Percentiles rank a stretch among this genome's conserved stretches.
Evolutionary conservation across 2,888 invertebrate genomes (phyloP).

Genomic region (Pharmacophagus antenor): DNA sequence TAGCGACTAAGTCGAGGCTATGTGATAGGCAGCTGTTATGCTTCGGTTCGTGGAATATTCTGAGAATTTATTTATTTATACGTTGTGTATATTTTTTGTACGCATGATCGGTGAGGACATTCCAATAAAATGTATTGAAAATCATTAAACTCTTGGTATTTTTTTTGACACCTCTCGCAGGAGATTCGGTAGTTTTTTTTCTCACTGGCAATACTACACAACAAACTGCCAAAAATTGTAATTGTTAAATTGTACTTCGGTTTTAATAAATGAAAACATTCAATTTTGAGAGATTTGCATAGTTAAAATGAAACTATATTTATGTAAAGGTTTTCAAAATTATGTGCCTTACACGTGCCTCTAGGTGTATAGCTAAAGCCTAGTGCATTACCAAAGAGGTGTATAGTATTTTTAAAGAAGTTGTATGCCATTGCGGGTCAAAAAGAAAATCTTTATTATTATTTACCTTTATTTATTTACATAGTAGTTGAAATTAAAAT

Average conservation of each 20-base stretch:
- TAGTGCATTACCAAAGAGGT: not conserved
- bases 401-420: not conserved
- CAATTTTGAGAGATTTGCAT: not conserved
- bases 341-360: conserved; percentile 26
- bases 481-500: not conserved
- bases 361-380: not conserved
- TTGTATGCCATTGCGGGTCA: not conserved
- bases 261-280: not conserved
- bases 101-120: conserved; percentile 25
- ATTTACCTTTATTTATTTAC: not conserved
- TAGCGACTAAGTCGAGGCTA: conserved; percentile 56
- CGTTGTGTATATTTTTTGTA: conserved; percentile 15
- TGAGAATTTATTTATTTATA: conserved; percentile 1
- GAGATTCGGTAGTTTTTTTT: not conserved
- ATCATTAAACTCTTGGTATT: conserved; percentile 13
- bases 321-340: not conserved
- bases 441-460: too few relatives aligned
- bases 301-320: not conserved
- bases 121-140: conserved; percentile 27
- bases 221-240: not conserved
- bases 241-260: not conserved
- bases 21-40: conserved; percentile 45
- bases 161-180: conserved; percentile 24
- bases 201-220: not conserved
- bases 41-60: conserved; percentile 35